Evolutionary conservation across 2,888 invertebrate species (phyloP), one percentile per base, ranked within the genome.

Genomic region (Saturnia pavonia): DNA sequence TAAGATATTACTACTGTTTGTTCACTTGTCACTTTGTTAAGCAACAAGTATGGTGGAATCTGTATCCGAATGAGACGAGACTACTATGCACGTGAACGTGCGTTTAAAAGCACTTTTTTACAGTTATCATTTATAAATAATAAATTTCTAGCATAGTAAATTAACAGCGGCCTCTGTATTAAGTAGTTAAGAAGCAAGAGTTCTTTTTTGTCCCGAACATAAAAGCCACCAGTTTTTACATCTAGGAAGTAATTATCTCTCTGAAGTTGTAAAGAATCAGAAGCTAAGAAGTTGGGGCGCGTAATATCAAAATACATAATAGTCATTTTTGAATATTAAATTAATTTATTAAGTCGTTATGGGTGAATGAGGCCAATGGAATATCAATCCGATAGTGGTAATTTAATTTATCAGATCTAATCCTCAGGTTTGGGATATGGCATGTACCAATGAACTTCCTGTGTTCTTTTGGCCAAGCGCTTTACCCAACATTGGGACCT

Each of bases 221-320:
- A 85, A 85, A 86, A 84, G 81, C 75, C 78, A 74, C 76, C 78
- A 80, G 83, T 85, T 88, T 86, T 88, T 85, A 87, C 82, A 85
- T 86, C 88, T 86, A 85, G 86, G 85, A 88, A 87, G 87, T 86
- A 88, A 88, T 90, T 89, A 89, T 88, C 86, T 86, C 80, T 83
- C 76, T 76, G 75, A 85, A 88, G 83, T 89, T 87, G 82, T 83
- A 81, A 83, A 81, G 81, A 85, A 85, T 86, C 84, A 79, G 78
- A 78, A 85, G 83, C 81, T 74, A 80, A 76, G 75, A 76, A 80
- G 77, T 79, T 72, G 69, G 72, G 78, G 43, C 14, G 88, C 85
- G 81, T 79, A 79, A 71, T 79, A 75, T 19, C 73, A n/a, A 79
- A 67, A 67, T 67, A 43, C 25, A n/a, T 22, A 57, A 6, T 22